These are phyloP conservation scores for Carcharodon carcharias DNA, from an alignment of 2,797 vertebrate genomes.

Conservation along the genomic window DNA sequence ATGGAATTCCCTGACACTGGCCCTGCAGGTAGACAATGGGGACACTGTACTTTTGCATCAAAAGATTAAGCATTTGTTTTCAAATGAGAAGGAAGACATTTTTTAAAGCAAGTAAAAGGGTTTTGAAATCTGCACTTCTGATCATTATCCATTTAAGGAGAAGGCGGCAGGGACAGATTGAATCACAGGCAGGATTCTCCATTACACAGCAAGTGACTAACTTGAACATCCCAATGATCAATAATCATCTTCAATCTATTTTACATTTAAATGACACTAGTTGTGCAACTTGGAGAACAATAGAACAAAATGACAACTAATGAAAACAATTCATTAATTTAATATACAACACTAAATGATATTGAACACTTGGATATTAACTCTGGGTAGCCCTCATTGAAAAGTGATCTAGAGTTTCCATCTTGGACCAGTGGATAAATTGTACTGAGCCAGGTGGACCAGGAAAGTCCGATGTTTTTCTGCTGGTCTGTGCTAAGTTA, in stretches of 20 bases:
- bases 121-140: conserved; percentile 27
- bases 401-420: conserved; percentile 21
- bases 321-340: conserved; percentile 24
- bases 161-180: not conserved
- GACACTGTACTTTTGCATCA: conserved; percentile 29
- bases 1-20: not conserved
- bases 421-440: conserved; percentile 2
- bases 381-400: conserved; percentile 25
- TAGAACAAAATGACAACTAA: conserved; percentile 7
- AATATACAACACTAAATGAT: not conserved
- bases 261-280: not conserved
- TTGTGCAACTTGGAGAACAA: conserved; percentile 24
- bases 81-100: conserved; percentile 29
- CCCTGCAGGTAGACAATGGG: not conserved
- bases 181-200: conserved; percentile 23
- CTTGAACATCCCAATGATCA: not conserved
- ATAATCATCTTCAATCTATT: conserved; percentile 4
- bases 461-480: not conserved
- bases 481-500: not conserved
- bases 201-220: conserved; percentile 26
- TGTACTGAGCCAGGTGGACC: not conserved
- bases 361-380: conserved; percentile 34
- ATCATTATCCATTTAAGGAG: not conserved
- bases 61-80: not conserved
- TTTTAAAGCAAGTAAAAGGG: not conserved